Evolutionary conservation across 2,797 vertebrate species (phyloP), one percentile per base, ranked within the genome.

Genomic region (Crax fasciolata): DNA sequence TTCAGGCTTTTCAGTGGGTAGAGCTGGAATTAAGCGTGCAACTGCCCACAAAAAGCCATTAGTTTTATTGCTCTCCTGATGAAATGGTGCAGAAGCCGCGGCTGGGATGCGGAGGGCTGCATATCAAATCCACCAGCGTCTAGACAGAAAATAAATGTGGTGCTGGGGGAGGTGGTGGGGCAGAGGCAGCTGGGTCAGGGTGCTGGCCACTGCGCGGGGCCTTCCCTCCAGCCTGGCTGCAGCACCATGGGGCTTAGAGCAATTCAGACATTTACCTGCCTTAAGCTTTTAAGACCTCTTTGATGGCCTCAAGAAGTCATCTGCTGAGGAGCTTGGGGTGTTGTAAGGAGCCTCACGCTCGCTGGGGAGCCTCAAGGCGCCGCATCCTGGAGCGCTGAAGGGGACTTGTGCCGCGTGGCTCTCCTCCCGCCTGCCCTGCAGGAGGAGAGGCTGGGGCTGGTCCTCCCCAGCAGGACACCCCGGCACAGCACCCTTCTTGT

Each of bases 201-300:
- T 61, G 77, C 44, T 25, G 14, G 30, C 57, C 68, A 46, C 44
- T 66, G 43, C 4, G 27, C 4, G 28, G 43, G 79, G 79, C 46
- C 62, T 88, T 93, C 85, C 76, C 77, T 88, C 91, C 76, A 48
- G 66, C 85, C 79, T 1, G 0, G 54, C 91, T 87, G 43, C 2
- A 13, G 68, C 57, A 63, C 68, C 28, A 9, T 4, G 27, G 57
- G 52, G 51, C 67, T 97, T 90, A 94, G 20, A 79, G 74, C 39
- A 76, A 71, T 94, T 95, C 91, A 88, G 95, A 91, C 74, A 28
- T 84, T 94, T 89, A 95, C 90, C 92, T 95, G 52, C 74, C 28
- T 91, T 95, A 94, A 96, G 91, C 91, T 93, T 88, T 94, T 94
- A 94, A 95, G 74, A 57, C 44, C 23, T 84, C 71, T 94, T 90